Conservation (phyloP, 2,797 vertebrate species). For the Threskiornis aethiopicus region DNA sequence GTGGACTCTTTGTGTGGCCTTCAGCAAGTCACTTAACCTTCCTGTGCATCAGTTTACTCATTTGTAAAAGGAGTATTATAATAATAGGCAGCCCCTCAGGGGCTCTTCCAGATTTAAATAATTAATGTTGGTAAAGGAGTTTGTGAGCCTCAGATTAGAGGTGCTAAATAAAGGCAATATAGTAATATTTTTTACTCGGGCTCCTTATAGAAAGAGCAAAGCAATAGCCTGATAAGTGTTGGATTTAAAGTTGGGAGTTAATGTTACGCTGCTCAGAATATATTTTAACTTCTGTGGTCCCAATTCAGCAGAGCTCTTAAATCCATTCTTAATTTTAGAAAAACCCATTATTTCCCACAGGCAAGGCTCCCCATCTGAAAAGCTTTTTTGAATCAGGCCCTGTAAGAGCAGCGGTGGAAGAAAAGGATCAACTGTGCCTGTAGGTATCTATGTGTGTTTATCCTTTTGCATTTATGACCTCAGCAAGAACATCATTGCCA, state of each 20-base stretch:
- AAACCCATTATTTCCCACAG: background rate
- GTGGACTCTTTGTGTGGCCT: constrained; percentile 45
- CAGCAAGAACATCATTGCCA: background rate
- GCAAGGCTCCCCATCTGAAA: background rate
- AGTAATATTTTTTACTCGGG: background rate
- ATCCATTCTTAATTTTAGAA: background rate
- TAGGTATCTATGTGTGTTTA: background rate
- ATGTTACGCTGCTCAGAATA: background rate
- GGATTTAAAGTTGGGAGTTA: background rate
- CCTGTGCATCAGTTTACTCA: constrained; percentile 12
- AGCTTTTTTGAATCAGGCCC: background rate
- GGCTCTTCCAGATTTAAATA: constrained; percentile 20
- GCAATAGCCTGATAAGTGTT: background rate
- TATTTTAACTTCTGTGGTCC: background rate
- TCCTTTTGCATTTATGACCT: background rate
- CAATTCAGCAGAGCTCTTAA: background rate
- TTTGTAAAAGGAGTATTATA: constrained; percentile 37
- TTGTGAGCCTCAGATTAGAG: constrained; percentile 20
- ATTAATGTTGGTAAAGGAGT: constrained; percentile 27
- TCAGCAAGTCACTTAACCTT: constrained; percentile 8
- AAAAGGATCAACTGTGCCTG: background rate
- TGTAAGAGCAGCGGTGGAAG: background rate
- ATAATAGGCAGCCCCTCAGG: constrained; percentile 31
- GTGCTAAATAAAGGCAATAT: constrained; percentile 18
- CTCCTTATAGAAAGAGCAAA: background rate